Conservation (phyloP, 2,797 vertebrate species). For the Lagorchestes hirsutus region DNA sequence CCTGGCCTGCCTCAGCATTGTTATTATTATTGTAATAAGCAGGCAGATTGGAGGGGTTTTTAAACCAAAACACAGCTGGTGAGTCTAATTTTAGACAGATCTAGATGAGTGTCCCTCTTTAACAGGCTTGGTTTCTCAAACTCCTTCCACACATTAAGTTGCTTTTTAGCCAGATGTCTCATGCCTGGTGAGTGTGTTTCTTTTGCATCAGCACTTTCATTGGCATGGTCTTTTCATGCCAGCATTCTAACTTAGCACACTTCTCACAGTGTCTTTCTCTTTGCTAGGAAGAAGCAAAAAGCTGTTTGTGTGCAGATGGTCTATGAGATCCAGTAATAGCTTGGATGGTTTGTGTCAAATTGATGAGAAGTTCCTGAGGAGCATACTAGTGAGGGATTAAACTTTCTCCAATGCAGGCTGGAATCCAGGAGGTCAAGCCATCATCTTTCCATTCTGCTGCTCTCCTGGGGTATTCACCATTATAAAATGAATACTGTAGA, state of each 20-base stretch:
- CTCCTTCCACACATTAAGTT: conserved; percentile 44
- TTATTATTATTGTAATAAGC: conserved; percentile 78
- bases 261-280: conserved; percentile 66
- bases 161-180: conserved; percentile 76
- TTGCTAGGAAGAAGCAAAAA: conserved; percentile 65
- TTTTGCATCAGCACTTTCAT: conserved; percentile 76
- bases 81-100: conserved; percentile 76
- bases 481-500: neutral
- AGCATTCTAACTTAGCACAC: conserved; percentile 67
- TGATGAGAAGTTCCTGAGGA: conserved; percentile 59
- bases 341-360: conserved; percentile 68
- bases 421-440: neutral
- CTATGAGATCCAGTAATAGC: conserved; percentile 58
- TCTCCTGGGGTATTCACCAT: neutral
- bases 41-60: conserved; percentile 73
- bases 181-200: conserved; percentile 9
- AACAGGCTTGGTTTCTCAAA: conserved; percentile 66
- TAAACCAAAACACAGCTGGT: conserved; percentile 80
- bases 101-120: conserved; percentile 72
- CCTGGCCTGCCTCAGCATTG: conserved; percentile 57
- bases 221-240: conserved; percentile 72
- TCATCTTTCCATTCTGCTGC: neutral
- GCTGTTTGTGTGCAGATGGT: conserved; percentile 73
- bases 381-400: neutral
- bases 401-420: neutral